Evolutionary conservation across 2,888 invertebrate species (phyloP), one percentile per base, ranked within the genome.

Genomic region (Lydus trimaculatus): DNA sequence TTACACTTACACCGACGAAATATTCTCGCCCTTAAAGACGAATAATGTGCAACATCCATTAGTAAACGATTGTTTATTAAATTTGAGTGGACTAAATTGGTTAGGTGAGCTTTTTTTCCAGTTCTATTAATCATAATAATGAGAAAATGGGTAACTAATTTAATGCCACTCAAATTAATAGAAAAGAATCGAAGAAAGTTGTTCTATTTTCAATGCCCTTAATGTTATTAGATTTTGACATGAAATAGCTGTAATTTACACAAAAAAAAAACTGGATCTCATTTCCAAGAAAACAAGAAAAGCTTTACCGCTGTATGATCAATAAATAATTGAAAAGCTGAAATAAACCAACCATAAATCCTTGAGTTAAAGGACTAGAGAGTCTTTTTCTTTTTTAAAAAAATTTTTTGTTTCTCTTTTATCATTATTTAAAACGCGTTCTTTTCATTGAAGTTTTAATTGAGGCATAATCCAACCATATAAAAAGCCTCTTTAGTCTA

Each of bases 391-490:
- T 43, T 17, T 43, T 43, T 43, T 43, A n/a, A n/a, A n/a, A n/a
- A n/a, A n/a, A n/a, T 43, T n/a, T n/a, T 0, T n/a, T 7, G 8
- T 33, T 33, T 9, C 7, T 7, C 1, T 63, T 39, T 33, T 7
- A 67, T 68, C 65, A 64, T 58, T 67, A 64, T 61, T 69, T 67
- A 66, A 66, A 66, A 68, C 61, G 66, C 58, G 69, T 59, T 31
- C 61, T 67, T 66, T 72, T 73, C 66, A 74, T 74, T 74, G 61
- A 68, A 73, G 72, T 74, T 76, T 77, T 76, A 78, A 78, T 78
- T 78, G 73, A 75, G 72, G 72, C 69, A 76, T 76, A 76, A 78
- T 76, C 74, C 74, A 74, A 73, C 73, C 72, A 74, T 72, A 73
- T 72, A 77, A 75, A 76, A 75, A 71, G n/a, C 72, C 73, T 72